Evolutionary conservation across 2,113 vertebrate species (phyloP).

Genomic region (Dascyllus trimaculatus): DNA sequence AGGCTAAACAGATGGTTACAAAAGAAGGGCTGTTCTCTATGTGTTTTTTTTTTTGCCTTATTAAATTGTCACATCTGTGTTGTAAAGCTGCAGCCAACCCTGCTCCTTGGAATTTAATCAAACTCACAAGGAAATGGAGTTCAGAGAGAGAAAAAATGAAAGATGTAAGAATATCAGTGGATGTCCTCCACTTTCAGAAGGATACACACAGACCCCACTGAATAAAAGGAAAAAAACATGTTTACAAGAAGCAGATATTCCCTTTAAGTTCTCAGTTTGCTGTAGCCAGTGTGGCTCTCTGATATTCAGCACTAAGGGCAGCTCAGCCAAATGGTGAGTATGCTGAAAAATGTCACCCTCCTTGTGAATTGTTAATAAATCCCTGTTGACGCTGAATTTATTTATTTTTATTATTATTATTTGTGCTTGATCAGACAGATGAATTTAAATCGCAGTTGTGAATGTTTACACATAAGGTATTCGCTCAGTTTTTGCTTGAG

Average conservation of each 20-base stretch:
- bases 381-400: no score
- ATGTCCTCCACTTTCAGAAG: constrained; percentile 38
- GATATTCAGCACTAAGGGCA: constrained; percentile 1
- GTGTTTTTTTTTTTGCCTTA: constrained; percentile 63
- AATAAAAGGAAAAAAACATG: constrained; percentile 7
- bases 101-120: constrained; percentile 63
- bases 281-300: background rate
- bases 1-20: constrained; percentile 76
- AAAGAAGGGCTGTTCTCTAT: constrained; percentile 50
- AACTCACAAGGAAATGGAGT: constrained; percentile 42
- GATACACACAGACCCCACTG: constrained; percentile 14
- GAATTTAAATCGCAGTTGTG: background rate
- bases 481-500: background rate
- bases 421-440: background rate
- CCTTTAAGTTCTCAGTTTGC: constrained; percentile 1
- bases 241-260: constrained; percentile 14
- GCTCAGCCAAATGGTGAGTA: background rate
- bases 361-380: background rate
- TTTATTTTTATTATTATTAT: background rate
- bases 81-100: constrained; percentile 57
- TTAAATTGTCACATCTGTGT: constrained; percentile 78
- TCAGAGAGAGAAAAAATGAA: constrained; percentile 35
- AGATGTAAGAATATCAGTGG: constrained; percentile 23
- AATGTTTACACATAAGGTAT: background rate
- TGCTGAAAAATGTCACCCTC: background rate